Evolutionary conservation across 2,797 vertebrate species (phyloP).

Genomic region (Cercopithecus diana): DNA sequence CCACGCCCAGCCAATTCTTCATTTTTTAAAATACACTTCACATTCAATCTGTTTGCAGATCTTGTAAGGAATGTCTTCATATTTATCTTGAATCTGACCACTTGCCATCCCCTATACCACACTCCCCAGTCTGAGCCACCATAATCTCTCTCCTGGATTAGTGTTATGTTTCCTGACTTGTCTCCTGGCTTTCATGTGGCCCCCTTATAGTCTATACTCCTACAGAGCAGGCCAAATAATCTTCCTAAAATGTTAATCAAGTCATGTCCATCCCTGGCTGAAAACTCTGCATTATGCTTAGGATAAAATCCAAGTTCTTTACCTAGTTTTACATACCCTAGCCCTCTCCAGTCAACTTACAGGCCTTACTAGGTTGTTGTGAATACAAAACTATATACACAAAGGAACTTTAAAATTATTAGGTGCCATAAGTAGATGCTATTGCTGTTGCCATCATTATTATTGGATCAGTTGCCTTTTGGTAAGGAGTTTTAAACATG

Average conservation of each 20-base stretch:
- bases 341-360: background rate
- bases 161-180: background rate
- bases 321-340: background rate
- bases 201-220: background rate
- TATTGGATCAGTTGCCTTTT: slow-evolving; percentile 22
- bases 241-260: slow-evolving; percentile 28
- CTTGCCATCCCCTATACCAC: background rate
- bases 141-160: background rate
- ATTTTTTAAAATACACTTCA: background rate
- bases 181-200: background rate
- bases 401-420: slow-evolving; percentile 48
- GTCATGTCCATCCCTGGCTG: background rate
- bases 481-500: slow-evolving; percentile 56
- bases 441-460: background rate
- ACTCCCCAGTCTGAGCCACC: background rate
- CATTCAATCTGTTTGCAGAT: background rate
- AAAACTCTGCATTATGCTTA: slow-evolving; percentile 34
- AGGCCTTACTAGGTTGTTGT: background rate
- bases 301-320: slow-evolving; percentile 36
- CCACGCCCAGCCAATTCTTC: background rate
- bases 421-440: background rate
- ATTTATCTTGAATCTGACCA: background rate
- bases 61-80: slow-evolving; percentile 25
- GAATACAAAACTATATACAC: slow-evolving; percentile 14
- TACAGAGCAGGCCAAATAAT: background rate